Base-by-base conservation (phyloP, 2,113 vertebrate genomes). In the Strix uralensis region DNA sequence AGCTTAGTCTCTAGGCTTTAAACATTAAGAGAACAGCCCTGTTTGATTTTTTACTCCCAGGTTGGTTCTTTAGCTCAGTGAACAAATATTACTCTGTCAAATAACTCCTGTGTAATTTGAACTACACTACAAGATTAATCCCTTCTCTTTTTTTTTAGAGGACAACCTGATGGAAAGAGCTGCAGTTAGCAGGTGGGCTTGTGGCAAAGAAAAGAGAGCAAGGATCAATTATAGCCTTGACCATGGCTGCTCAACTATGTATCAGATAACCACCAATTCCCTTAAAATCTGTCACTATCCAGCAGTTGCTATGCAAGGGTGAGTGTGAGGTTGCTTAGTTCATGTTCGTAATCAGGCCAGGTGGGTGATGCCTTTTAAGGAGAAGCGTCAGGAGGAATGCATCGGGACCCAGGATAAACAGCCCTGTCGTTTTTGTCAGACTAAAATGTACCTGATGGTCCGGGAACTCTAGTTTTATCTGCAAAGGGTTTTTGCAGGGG, bases 241-340 rank as follows among this genome's bases (percentile, higher is more conserved):
- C 97, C 65, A 20, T 94, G 95, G 88, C 92, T 97, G 94, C 95
- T 96, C 92, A 84, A 87, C 94, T 93, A 85, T 94, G 96, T 98
- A 98, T 98, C 97, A 90, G 96, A 97, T 97, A 98, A 97, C 97
- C 96, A 92, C 94, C 97, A 96, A 97, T 98, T 98, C 97, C 94
- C 94, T 96, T 95, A 96, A 97, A 97, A 97, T 97, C 97, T 97
- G 96, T 98, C 97, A 97, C 96, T 97, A 63, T 81, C 58, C 91
- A 51, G 92, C 97, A 98, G 97, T 97, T 98, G 97, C 96, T 93
- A 93, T 2, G 58, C 91, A 93, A 88, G 96, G 94, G 91, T 82
- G 86, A 96, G 67, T 3, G 62, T 32, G 38, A 88, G 92, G 95
- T 84, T 94, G 66, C 67, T 36, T 58, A 80, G 91, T 88, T 91